Evolutionary conservation across 2,797 vertebrate genomes (phyloP).

Genomic region (Peromyscus eremicus): DNA sequence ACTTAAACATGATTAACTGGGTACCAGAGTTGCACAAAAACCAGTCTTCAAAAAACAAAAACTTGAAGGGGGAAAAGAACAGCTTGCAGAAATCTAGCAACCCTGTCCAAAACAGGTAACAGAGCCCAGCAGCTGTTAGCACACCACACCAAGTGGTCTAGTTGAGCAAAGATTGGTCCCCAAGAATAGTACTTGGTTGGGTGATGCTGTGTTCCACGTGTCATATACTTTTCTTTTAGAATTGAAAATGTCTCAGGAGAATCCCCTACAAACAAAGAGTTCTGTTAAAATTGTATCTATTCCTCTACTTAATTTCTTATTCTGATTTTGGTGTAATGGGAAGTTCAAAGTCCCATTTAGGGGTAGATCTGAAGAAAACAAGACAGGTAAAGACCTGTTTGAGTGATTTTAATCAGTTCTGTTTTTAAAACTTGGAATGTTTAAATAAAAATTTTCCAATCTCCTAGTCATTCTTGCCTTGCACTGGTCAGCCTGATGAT

Average conservation of each 20-base stretch:
- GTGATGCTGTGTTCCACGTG: background rate
- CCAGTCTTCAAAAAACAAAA: background rate
- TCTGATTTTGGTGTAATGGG: background rate
- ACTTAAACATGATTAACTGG: background rate
- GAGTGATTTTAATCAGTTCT: background rate
- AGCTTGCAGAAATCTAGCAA: background rate
- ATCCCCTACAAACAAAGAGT: background rate
- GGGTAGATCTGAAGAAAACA: background rate
- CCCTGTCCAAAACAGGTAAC: background rate
- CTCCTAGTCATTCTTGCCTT: background rate
- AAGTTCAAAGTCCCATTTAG: background rate
- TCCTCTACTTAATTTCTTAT: slow-evolving; percentile 5
- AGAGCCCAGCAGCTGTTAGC: background rate
- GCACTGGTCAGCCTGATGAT: background rate
- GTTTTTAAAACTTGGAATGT: slow-evolving; percentile 6
- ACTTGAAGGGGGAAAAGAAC: background rate
- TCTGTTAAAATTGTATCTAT: background rate
- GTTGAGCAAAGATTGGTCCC: background rate
- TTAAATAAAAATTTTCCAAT: background rate
- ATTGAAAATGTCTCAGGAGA: slow-evolving; percentile 1
- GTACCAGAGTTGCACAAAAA: background rate
- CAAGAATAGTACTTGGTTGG: background rate
- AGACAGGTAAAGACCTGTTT: background rate
- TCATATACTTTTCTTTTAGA: slow-evolving; percentile 40
- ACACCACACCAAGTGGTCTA: background rate